Evolutionary conservation across 2,113 vertebrate genomes (phyloP).

Genomic region (Hemichromis elongatus): DNA sequence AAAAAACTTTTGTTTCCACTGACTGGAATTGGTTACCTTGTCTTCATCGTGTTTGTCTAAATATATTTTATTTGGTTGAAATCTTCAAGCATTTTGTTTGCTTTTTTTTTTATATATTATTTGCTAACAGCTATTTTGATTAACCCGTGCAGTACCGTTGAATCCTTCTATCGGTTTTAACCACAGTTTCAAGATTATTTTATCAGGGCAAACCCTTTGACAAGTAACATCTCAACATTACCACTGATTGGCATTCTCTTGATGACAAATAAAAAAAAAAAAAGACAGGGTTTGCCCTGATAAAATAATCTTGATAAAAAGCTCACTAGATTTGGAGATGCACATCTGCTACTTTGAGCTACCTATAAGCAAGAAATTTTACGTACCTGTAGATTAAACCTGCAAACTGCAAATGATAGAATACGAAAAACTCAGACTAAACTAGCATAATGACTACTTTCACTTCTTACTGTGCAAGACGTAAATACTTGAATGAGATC

Average conservation of each 20-base stretch:
- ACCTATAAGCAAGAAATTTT: background rate
- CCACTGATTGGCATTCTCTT: too few relatives aligned
- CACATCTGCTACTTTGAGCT: background rate
- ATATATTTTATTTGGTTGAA: too few relatives aligned
- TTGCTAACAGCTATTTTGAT: background rate
- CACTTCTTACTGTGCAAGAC: background rate
- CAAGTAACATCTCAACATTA: too few relatives aligned
- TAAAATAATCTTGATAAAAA: background rate
- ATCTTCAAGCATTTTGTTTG: too few relatives aligned
- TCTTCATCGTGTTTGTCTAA: too few relatives aligned
- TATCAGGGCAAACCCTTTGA: too few relatives aligned
- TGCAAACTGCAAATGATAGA: background rate
- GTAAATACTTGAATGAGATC: background rate
- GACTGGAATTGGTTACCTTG: too few relatives aligned
- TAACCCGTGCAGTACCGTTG: background rate
- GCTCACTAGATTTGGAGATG: background rate
- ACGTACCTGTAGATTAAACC: background rate
- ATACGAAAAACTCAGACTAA: background rate
- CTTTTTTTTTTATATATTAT: too few relatives aligned
- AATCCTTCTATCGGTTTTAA: background rate
- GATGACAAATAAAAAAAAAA: too few relatives aligned
- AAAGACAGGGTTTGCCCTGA: background rate
- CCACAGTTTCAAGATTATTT: too few relatives aligned
- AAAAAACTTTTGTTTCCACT: too few relatives aligned
- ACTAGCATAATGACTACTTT: background rate